Evolutionary conservation across 2,888 invertebrate genomes (phyloP).

Genomic region (Acrobasis repandana): DNA sequence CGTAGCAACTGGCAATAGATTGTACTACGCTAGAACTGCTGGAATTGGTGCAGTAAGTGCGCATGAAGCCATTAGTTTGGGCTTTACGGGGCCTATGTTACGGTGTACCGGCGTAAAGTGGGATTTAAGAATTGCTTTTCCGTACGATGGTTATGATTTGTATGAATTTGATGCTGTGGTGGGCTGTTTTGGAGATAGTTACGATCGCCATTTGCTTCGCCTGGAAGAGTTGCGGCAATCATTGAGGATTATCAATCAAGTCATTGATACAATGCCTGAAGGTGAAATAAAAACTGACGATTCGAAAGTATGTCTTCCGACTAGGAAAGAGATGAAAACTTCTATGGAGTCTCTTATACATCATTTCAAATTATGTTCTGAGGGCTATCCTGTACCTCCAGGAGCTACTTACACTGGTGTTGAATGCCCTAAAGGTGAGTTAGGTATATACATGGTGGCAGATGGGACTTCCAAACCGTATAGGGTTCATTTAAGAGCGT

Average conservation of each 20-base stretch:
- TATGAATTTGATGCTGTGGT: constrained; percentile 93
- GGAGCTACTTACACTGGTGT: constrained; percentile 90
- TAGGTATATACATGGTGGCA: constrained; percentile 93
- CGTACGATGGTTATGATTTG: constrained; percentile 92
- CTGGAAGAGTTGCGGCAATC: constrained; percentile 90
- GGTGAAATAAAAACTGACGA: constrained; percentile 92
- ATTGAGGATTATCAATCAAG: constrained; percentile 89
- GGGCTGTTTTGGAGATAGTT: constrained; percentile 92
- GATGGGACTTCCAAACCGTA: constrained; percentile 91
- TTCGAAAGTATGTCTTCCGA: constrained; percentile 89
- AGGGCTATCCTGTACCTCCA: constrained; percentile 92
- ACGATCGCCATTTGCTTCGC: constrained; percentile 89
- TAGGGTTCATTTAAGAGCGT: constrained; percentile 83
- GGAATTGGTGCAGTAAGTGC: constrained; percentile 89
- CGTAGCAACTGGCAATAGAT: constrained; percentile 87
- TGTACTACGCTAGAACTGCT: constrained; percentile 85
- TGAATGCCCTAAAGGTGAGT: constrained; percentile 94
- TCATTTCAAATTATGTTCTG: constrained; percentile 93
- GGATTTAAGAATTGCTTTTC: constrained; percentile 91
- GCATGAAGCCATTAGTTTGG: constrained; percentile 89
- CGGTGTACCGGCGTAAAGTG: constrained; percentile 93
- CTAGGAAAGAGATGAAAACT: constrained; percentile 91
- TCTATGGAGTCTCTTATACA: constrained; percentile 95
- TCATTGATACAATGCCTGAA: constrained; percentile 91
- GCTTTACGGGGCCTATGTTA: constrained; percentile 88